Evolutionary conservation across 2,113 vertebrate species (phyloP).

Genomic region (Caretta caretta): DNA sequence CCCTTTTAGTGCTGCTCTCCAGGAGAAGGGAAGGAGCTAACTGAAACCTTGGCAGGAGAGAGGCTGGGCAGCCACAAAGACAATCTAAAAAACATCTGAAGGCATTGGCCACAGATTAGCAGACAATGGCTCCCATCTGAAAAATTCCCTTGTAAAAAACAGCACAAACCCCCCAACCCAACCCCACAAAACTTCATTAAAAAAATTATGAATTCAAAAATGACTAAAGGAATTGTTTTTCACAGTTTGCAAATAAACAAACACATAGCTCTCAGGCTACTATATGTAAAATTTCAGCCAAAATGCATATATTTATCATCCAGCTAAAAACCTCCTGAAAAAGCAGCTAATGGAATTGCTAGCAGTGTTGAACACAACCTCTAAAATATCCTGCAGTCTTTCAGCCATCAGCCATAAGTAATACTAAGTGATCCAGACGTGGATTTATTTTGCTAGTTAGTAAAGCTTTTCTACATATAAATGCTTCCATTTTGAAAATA

Average conservation of each 20-base stretch:
- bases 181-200: neutral
- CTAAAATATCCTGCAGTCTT: neutral
- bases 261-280: neutral
- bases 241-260: neutral
- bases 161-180: neutral
- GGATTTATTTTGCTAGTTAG: neutral
- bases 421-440: neutral
- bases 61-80: neutral
- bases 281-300: neutral
- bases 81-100: neutral
- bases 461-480: neutral
- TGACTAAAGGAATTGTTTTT: neutral
- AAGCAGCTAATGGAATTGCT: neutral
- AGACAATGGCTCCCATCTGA: neutral
- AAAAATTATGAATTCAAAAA: neutral
- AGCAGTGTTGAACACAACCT: neutral
- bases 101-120: neutral
- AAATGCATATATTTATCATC: neutral
- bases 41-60: neutral
- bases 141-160: neutral
- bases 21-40: neutral
- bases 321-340: neutral
- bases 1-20: neutral
- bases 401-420: accelerated
- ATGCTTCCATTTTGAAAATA: neutral